Evolutionary conservation across 2,113 vertebrate genomes (phyloP).

Genomic region (Alligator sinensis): DNA sequence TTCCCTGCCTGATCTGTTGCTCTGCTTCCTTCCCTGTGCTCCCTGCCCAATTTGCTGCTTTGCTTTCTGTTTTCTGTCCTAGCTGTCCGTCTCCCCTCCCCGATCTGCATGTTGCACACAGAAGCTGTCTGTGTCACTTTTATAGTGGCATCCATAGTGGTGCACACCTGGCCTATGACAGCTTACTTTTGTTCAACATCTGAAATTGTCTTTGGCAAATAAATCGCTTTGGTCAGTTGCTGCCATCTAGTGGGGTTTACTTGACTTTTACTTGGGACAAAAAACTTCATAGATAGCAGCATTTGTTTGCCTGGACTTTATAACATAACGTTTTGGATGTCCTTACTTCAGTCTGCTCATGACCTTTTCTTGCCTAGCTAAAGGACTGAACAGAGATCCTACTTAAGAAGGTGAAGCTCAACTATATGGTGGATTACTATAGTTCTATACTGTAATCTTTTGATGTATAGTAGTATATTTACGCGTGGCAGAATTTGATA

Average conservation of each 20-base stretch:
- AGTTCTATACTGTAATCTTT: background rate
- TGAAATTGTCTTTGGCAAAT: accelerated
- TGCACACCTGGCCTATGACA: background rate
- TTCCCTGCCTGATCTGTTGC: no score
- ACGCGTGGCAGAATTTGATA: no score
- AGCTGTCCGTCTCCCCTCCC: no score
- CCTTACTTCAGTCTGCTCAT: background rate
- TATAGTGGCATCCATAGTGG: no score
- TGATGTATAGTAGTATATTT: background rate
- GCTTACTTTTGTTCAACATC: background rate
- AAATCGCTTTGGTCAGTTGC: background rate
- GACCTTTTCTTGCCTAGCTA: background rate
- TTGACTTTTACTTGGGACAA: background rate
- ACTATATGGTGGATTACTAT: background rate
- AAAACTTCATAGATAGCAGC: accelerated
- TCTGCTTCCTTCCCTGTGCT: background rate
- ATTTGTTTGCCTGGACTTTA: accelerated
- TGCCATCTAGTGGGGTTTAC: conserved; percentile 36
- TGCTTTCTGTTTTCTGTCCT: no score
- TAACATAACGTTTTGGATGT: accelerated
- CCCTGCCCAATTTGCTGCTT: no score
- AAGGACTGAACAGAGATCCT: background rate
- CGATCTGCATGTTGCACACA: no score
- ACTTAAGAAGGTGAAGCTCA: background rate
- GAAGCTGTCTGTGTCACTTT: no score